These are phyloP conservation scores for Oenanthe oenanthe DNA, from an alignment of 2,113 vertebrate genomes.

Conservation along the genomic window DNA sequence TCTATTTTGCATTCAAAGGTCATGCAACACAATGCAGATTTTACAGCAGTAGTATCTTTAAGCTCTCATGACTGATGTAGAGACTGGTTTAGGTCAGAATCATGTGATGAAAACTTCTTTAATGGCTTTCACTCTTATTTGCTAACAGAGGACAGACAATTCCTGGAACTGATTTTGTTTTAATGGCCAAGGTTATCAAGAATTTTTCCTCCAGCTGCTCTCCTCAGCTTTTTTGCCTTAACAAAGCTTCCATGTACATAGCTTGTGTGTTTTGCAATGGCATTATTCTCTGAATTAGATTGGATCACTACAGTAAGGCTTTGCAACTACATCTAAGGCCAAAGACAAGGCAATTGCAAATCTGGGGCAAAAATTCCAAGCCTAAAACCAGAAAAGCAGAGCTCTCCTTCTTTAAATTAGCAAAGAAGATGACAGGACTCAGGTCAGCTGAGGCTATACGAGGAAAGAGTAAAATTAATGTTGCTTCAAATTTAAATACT, in stretches of 20 bases:
- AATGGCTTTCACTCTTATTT: background rate
- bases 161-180: background rate
- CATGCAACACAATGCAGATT: background rate
- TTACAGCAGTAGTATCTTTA: background rate
- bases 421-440: background rate
- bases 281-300: background rate
- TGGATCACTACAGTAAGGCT: background rate
- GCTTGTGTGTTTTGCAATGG: background rate
- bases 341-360: conserved; percentile 1
- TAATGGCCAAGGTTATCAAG: background rate
- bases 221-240: background rate
- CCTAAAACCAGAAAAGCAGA: background rate
- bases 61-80: background rate
- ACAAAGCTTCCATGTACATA: background rate
- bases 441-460: background rate
- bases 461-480: background rate
- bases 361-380: background rate
- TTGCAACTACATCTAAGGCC: background rate
- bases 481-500: conserved; percentile 12
- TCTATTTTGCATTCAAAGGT: background rate
- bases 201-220: background rate
- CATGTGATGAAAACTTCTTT: background rate
- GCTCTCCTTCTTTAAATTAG: background rate
- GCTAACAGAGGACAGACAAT: background rate
- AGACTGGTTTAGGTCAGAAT: background rate